Evolutionary conservation across 2,888 invertebrate species (phyloP), one percentile per base, ranked within the genome.

Genomic region (Poecilus cupreus): DNA sequence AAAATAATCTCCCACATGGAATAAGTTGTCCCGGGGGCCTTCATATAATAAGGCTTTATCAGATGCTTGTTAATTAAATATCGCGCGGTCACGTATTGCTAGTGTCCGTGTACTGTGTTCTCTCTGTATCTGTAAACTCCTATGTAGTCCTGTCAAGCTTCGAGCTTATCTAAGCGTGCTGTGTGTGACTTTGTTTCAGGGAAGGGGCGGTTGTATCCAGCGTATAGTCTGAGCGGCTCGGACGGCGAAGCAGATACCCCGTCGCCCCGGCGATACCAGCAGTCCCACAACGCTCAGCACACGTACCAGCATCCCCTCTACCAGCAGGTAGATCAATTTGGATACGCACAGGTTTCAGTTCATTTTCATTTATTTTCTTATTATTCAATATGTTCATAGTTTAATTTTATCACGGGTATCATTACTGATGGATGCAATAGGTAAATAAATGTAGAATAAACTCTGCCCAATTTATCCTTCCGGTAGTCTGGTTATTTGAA

Each of bases 161-260:
- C 57, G 13, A 51, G 76, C 75, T 83, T 49, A 82, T 82, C 49
- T 81, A 32, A 32, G 72, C 49, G 26, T 57, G 43, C 13, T 60
- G 6, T 60, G 11, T 60, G 51, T 51, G 51, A 18, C 51, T 51
- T 51, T 68, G 83, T 90, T 91, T 13, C 90, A 94, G 92, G 90
- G 90, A 96, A 96, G 94, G 91, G 91, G 92, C 95, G 96, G 89
- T 93, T 96, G 89, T 95, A 96, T 91, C 94, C 95, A 89, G 92
- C 92, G 88, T 94, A 94, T 92, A 94, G 94, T 91, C 92, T 94
- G 89, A 94, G 94, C 90, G 93, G 94, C 90, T 92, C 92, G 85
- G 94, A 94, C 90, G 94, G 94, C 88, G 94, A 94, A 88, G 92
- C 92, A 84, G 87, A 86, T 46, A 87, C 86, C 70, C 85, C 84